A percentile compares a stretch with the other conserved stretches of the same genome.
Conservation (phyloP, 2,113 vertebrate genomes). For the Thermophis baileyi region DNA sequence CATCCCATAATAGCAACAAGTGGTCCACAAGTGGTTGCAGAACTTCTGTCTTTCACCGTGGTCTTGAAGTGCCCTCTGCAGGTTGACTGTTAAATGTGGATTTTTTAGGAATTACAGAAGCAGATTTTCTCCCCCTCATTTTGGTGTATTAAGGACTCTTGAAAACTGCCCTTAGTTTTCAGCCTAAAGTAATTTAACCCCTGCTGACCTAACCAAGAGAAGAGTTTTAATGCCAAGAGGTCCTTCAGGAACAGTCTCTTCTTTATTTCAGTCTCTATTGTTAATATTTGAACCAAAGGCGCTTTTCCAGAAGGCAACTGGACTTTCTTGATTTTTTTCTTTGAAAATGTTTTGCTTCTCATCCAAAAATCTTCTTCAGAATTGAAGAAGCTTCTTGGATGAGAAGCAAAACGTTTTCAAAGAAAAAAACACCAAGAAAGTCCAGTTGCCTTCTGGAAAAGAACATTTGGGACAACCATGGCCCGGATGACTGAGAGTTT, state of each 20-base stretch:
- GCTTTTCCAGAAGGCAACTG: not conserved
- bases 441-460: not conserved
- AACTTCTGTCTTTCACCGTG: not conserved
- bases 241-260: not conserved
- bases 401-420: not conserved
- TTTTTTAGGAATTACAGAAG: not conserved
- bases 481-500: not conserved
- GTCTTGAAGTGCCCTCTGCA: conserved; percentile 63
- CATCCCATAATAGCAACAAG: not conserved
- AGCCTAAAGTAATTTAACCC: not conserved
- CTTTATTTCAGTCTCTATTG: not conserved
- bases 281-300: not conserved
- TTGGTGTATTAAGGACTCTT: not conserved
- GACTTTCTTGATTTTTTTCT: not conserved
- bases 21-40: not conserved
- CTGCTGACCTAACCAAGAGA: not conserved
- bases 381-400: too few species aligned
- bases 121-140: fast-evolving
- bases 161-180: not conserved
- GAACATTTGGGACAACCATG: not conserved
- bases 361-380: too few species aligned
- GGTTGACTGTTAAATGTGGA: conserved; percentile 6
- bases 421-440: not conserved
- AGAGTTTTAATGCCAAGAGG: not conserved
- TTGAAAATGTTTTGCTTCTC: too few species aligned